Percentiles rank a stretch among this genome's conserved stretches.
phyloP scores from a whole-genome alignment of 2,888 invertebrate species.

The Orthosia incerta region DNA sequence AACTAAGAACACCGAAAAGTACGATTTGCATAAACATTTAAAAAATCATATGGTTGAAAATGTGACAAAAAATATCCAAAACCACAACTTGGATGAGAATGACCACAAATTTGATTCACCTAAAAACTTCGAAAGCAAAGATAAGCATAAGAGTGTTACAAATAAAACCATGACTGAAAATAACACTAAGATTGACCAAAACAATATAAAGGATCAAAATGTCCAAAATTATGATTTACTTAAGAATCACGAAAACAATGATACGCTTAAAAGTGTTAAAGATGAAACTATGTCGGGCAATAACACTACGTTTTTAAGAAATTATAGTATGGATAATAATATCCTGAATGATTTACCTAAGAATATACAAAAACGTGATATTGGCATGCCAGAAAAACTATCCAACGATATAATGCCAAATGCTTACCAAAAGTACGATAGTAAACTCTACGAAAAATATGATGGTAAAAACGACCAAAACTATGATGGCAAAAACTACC shows the following conservation, averaged over 20 bases:
- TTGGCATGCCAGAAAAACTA: not conserved
- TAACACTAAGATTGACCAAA: not conserved
- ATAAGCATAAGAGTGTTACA: not conserved
- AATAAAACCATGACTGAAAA: no score
- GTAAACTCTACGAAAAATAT: not conserved
- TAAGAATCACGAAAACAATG: no score
- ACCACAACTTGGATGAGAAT: not conserved
- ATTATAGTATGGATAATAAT: not conserved
- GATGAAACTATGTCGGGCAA: not conserved
- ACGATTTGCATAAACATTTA: not conserved
- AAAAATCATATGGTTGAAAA: not conserved
- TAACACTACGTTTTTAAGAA: not conserved
- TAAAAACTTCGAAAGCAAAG: not conserved
- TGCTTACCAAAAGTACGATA: not conserved
- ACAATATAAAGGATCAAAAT: no score
- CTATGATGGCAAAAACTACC: not conserved
- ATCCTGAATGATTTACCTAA: not conserved
- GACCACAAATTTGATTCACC: not conserved
- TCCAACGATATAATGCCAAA: not conserved
- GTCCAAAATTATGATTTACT: not conserved
- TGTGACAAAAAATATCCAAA: not conserved
- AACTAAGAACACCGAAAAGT: not conserved
- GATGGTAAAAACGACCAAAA: no score
- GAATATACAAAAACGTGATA: constrained; percentile 27
- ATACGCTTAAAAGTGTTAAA: no score